Base-by-base conservation (phyloP, 1,140 invertebrate genomes). In the Atopsyche davidsoni region DNA sequence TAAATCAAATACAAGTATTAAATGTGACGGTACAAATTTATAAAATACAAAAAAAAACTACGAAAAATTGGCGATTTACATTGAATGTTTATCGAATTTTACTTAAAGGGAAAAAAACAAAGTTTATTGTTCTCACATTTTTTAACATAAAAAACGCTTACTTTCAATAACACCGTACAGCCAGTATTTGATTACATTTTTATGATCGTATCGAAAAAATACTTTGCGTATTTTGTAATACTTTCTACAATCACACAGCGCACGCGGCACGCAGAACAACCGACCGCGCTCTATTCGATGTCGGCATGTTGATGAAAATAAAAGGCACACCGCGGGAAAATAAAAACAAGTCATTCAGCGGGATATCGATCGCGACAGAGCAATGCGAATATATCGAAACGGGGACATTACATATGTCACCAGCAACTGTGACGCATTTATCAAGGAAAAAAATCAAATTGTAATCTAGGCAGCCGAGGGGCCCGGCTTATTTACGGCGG, bases 361-460 rank as follows among this genome's bases (percentile, higher is more conserved):
- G 17, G 25, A 11, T 46, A 50, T 43, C 39, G 39, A 50, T 40
- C 42, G 16, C 2, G 39, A 3, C 13, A 42, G 32, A 38, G 13
- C 22, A 46, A 32, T 21, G 31, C 25, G 45, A 36, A 46, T 38
- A 55, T 55, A 44, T 32, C 44, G 40, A 35, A 46, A 45, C 36
- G 28, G 41, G 41, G 31, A 22, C 46, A 50, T 50, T 46, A 50
- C 35, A 50, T 38, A 40, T 36, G 46, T 55, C 53, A 41, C 46
- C 42, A 25, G 39, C 53, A 50, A 50, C 42, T 55, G 53, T 50
- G 53, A 46, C 46, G 32, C 53, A 50, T 55, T 50, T 50, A 49
- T 55, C 53, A 55, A 55, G 43, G 46, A 55, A 55, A 46, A 51
- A 54, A 55, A 55, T 55, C 53, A 55, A 55, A 55, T 55, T 41